Conservation (phyloP, 1,140 invertebrate species). For the Condylostylus longicornis region DNA sequence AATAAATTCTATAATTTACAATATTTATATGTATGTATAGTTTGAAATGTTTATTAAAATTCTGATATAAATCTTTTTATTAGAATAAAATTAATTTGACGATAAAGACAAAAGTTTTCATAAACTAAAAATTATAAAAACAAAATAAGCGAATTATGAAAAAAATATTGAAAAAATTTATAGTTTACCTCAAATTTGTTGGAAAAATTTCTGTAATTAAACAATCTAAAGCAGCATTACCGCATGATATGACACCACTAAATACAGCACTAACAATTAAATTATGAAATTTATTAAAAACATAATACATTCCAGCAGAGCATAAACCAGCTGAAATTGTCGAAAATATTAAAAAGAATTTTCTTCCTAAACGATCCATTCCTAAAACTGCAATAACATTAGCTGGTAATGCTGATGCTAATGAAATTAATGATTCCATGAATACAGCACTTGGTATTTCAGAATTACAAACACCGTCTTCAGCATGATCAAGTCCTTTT, state of each 20-base stretch:
- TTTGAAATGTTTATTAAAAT: too few species aligned
- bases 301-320: conserved; percentile 70
- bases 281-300: conserved; percentile 66
- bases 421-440: conserved; percentile 70
- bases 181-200: conserved; percentile 56
- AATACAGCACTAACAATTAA: conserved; percentile 69
- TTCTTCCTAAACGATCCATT: conserved; percentile 68
- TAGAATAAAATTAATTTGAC: background rate
- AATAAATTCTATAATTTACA: too few species aligned
- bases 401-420: conserved; percentile 67
- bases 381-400: conserved; percentile 64
- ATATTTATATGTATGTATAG: too few species aligned
- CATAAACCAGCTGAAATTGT: conserved; percentile 71
- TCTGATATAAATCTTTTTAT: too few species aligned
- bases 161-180: background rate
- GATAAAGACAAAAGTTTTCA: conserved; percentile 2
- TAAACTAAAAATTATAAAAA: background rate
- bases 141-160: background rate
- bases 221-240: conserved; percentile 74
- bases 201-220: conserved; percentile 79
- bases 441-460: conserved; percentile 62
- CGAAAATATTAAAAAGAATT: conserved; percentile 78
- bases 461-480: conserved; percentile 44
- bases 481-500: conserved; percentile 41
- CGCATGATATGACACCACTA: conserved; percentile 74